Percentiles rank a stretch among this genome's conserved stretches.
phyloP scores from a whole-genome alignment of 1,140 invertebrate genomes.

The Lucilia sericata region DNA sequence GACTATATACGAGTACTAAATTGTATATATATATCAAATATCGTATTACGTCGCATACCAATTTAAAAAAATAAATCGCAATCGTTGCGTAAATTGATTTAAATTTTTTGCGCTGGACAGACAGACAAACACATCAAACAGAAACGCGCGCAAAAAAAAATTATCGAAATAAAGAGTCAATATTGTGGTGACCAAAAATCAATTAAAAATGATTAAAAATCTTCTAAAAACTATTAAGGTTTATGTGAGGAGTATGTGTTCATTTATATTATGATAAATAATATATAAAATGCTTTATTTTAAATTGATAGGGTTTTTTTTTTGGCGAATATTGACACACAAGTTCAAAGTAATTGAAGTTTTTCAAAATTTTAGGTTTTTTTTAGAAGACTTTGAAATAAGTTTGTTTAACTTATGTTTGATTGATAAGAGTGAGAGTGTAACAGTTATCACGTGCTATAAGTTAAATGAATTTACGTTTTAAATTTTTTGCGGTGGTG shows the following conservation, averaged over 20 bases:
- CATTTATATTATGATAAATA: background rate
- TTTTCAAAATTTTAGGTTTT: background rate
- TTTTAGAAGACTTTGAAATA: background rate
- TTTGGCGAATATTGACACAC: background rate
- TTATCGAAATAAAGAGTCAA: background rate
- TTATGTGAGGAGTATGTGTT: background rate
- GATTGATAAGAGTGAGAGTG: background rate
- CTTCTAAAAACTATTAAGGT: too few species aligned
- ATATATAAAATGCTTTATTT: background rate
- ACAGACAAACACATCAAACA: constrained; percentile 4
- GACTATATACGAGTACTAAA: background rate
- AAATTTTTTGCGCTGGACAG: constrained; percentile 18
- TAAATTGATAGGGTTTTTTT: background rate
- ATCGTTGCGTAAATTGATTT: constrained; percentile 35
- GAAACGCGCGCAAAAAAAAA: background rate
- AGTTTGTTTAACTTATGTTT: background rate
- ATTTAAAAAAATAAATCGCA: constrained; percentile 21
- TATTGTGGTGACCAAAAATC: constrained; percentile 16
- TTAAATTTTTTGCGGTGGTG: too few species aligned
- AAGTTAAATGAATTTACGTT: too few species aligned
- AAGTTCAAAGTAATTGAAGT: background rate
- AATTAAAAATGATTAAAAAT: constrained; percentile 36
- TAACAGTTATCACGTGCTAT: too few species aligned
- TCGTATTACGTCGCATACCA: constrained; percentile 32
- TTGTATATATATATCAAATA: background rate